A percentile compares a stretch with the other conserved stretches of the same genome.
These are phyloP conservation scores for Hormaphis cornu DNA, from an alignment of 1,140 invertebrate species.

Conservation along the genomic window DNA sequence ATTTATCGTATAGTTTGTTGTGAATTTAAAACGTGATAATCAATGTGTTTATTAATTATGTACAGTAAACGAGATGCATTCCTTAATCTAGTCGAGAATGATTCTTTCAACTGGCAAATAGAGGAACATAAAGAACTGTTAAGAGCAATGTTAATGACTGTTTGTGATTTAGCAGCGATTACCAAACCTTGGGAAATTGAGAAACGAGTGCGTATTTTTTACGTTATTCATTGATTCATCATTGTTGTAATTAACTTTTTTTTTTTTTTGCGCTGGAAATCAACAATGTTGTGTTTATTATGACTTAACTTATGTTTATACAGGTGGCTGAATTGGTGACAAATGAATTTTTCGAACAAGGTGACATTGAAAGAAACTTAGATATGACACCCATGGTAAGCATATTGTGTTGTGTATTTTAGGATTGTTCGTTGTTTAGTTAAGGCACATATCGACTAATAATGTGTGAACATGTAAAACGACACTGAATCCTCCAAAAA, in stretches of 20 bases:
- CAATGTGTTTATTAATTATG: not conserved
- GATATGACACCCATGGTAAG: slow-evolving; percentile 79
- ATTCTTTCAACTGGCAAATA: slow-evolving; percentile 56
- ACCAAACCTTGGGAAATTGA: slow-evolving; percentile 94
- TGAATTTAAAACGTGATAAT: not conserved
- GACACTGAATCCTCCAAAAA: too few relatives aligned
- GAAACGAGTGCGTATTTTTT: slow-evolving; percentile 60
- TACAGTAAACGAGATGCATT: slow-evolving; percentile 71
- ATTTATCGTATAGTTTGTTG: not conserved
- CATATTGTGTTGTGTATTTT: slow-evolving; percentile 34
- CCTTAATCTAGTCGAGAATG: slow-evolving; percentile 56
- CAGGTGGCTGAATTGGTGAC: slow-evolving; percentile 80
- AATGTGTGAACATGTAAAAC: too few relatives aligned
- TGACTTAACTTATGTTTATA: slow-evolving; percentile 21
- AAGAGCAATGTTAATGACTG: slow-evolving; percentile 91
- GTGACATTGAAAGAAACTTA: slow-evolving; percentile 80
- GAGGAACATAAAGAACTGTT: slow-evolving; percentile 68
- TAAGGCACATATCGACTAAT: too few relatives aligned
- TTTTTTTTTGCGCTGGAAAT: not conserved
- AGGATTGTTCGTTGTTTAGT: not conserved
- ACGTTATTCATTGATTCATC: slow-evolving; percentile 2
- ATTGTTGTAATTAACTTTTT: not conserved
- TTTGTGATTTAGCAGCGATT: slow-evolving; percentile 90
- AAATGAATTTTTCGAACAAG: slow-evolving; percentile 92
- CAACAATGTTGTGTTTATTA: not conserved